Conservation (phyloP, 2,113 vertebrate species). For the Ondatra zibethicus region DNA sequence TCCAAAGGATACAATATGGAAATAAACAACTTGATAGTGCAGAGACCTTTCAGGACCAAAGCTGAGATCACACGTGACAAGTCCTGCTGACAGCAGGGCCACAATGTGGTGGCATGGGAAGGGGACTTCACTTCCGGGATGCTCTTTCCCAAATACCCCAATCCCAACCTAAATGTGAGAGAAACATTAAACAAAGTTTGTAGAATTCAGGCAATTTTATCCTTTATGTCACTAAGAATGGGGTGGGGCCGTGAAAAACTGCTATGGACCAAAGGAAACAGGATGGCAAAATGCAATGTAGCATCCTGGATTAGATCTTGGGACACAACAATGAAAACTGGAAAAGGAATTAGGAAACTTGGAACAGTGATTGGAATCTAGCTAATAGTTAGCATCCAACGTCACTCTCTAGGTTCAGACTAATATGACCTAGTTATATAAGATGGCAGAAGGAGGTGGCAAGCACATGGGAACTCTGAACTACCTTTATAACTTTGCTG, state of each 20-base stretch:
- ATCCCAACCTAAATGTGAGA: not conserved
- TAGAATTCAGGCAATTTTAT: no score
- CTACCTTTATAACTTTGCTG: not conserved
- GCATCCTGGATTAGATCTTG: not conserved
- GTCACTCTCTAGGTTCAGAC: not conserved
- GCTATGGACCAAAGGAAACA: not conserved
- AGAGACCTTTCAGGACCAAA: not conserved
- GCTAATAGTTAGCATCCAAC: not conserved
- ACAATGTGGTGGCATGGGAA: not conserved
- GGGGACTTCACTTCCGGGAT: not conserved
- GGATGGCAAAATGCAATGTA: not conserved
- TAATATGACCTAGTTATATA: not conserved
- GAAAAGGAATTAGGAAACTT: not conserved
- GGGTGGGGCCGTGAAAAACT: not conserved
- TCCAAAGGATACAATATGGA: not conserved
- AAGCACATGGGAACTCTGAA: not conserved
- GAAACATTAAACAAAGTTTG: not conserved
- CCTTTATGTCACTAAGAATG: not conserved
- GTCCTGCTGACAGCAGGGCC: not conserved
- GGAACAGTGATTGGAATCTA: not conserved
- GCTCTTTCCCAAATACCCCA: not conserved
- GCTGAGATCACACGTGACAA: not conserved
- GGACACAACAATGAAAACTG: not conserved
- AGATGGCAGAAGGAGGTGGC: not conserved
- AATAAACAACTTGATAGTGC: not conserved